A percentile compares a stretch with the other conserved stretches of the same genome.
Evolutionary conservation across 1,140 invertebrate species (phyloP).

Genomic region (Diachasma alloeum): DNA sequence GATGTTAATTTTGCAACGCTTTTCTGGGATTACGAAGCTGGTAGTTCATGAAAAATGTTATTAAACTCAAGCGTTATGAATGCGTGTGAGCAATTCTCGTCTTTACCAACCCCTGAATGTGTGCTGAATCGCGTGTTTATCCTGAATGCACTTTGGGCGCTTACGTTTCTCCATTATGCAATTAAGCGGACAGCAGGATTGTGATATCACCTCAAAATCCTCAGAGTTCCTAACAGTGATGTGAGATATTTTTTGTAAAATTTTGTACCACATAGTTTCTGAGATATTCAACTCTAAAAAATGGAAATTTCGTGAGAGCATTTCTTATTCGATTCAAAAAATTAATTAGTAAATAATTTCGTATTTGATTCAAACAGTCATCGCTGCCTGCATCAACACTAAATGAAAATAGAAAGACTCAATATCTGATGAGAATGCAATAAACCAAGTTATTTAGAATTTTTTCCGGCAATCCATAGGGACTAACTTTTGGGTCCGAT

Average conservation of each 20-base stretch:
- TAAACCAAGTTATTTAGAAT: too few species aligned
- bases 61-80: neutral
- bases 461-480: too few species aligned
- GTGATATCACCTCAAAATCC: constrained; percentile 46
- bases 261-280: too few species aligned
- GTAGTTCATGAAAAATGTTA: neutral
- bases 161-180: constrained; percentile 52
- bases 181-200: constrained; percentile 56
- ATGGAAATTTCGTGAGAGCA: too few species aligned
- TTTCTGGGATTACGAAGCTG: constrained; percentile 32
- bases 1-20: neutral
- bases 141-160: constrained; percentile 58
- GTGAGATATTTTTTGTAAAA: neutral
- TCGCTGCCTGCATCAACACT: too few species aligned
- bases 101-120: constrained; percentile 5
- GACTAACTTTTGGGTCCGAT: too few species aligned
- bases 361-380: too few species aligned
- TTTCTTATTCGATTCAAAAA: too few species aligned
- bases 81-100: neutral
- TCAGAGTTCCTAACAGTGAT: constrained; percentile 23
- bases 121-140: constrained; percentile 55
- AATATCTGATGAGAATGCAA: too few species aligned
- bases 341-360: too few species aligned
- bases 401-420: neutral
- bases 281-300: too few species aligned